These are phyloP conservation scores for Heterohyrax brucei DNA, from an alignment of 2,797 vertebrate species.

Conservation along the genomic window DNA sequence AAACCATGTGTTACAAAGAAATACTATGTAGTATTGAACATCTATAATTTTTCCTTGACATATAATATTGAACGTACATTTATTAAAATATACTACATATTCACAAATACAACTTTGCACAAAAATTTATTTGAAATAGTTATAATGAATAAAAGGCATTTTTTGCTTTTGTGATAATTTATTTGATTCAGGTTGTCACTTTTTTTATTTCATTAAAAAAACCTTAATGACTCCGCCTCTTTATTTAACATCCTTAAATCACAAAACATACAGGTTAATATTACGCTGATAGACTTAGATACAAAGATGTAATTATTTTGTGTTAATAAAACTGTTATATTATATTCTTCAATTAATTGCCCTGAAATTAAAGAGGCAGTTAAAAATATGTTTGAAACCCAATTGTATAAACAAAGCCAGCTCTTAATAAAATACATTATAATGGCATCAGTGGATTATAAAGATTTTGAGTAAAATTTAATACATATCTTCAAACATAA, in stretches of 20 bases:
- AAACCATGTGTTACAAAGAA: conserved; percentile 57
- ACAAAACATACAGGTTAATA: not conserved
- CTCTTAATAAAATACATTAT: not conserved
- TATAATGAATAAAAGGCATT: conserved; percentile 21
- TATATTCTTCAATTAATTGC: not conserved
- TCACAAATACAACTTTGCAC: not conserved
- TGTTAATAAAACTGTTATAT: not conserved
- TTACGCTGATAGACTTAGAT: not conserved
- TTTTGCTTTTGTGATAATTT: not conserved
- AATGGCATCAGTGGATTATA: conserved; percentile 24
- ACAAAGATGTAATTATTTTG: not conserved
- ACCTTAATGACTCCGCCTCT: not conserved
- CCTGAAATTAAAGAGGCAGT: conserved; percentile 33
- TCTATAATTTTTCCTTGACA: conserved; percentile 51
- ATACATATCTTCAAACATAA: not conserved
- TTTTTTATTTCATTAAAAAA: conserved; percentile 10
- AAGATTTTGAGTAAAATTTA: conserved; percentile 6
- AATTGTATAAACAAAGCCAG: not conserved
- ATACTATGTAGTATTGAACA: conserved; percentile 34
- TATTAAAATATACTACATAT: conserved; percentile 48
- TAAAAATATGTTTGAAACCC: conserved; percentile 3
- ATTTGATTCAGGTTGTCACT: not conserved
- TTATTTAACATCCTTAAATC: not conserved
- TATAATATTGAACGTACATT: not conserved
- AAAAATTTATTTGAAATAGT: conserved; percentile 53